Evolutionary conservation across 2,797 vertebrate species (phyloP).

Genomic region (Gallirallus australis): DNA sequence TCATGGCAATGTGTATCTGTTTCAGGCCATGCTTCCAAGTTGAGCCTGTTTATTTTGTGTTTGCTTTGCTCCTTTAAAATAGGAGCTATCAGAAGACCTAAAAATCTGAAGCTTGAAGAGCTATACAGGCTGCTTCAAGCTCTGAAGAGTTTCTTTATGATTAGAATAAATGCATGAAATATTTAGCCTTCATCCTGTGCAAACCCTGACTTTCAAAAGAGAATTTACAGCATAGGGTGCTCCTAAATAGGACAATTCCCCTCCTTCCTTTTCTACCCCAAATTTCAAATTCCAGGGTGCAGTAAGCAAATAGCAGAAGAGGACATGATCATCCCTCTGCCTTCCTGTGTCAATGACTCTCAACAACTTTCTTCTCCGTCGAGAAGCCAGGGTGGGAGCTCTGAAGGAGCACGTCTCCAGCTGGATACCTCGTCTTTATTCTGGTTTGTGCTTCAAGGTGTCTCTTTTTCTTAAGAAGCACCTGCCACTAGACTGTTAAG

Average conservation of each 20-base stretch:
- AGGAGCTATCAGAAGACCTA: not conserved
- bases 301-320: not conserved
- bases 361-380: not conserved
- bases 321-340: not conserved
- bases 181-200: constrained; percentile 13
- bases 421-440: not conserved
- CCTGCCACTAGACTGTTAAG: not conserved
- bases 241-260: not conserved
- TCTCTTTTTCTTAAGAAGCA: constrained; percentile 25
- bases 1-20: not conserved
- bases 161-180: constrained; percentile 25
- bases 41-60: not conserved
- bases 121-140: not conserved
- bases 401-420: not conserved
- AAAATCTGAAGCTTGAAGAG: constrained; percentile 3
- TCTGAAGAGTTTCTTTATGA: not conserved
- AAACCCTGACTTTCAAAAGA: constrained; percentile 5
- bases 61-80: constrained; percentile 17
- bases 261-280: not conserved
- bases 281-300: not conserved
- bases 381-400: not conserved
- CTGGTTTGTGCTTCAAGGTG: not conserved
- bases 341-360: not conserved
- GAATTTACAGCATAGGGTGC: not conserved
- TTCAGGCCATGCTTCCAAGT: constrained; percentile 25